These are phyloP conservation scores for Pelosia muscerda DNA, from an alignment of 2,888 invertebrate species.

Conservation along the genomic window DNA sequence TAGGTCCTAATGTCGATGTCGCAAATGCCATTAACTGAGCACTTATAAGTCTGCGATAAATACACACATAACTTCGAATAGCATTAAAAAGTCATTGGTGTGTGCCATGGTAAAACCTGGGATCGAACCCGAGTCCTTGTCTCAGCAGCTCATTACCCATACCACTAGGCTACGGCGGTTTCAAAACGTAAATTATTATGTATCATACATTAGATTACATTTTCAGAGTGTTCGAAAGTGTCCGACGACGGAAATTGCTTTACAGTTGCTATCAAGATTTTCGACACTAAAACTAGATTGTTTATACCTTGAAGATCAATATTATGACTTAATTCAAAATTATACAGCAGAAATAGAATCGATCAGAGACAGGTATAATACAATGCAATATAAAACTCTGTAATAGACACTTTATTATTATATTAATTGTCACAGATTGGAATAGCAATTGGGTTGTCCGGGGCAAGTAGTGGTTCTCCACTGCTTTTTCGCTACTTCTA, in stretches of 20 bases:
- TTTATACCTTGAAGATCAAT: conserved; percentile 91
- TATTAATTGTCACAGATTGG: not conserved
- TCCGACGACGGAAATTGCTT: conserved; percentile 83
- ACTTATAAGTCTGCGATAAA: too few relatives aligned
- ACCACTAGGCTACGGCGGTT: too few relatives aligned
- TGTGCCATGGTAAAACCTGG: too few relatives aligned
- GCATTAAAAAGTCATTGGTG: too few relatives aligned
- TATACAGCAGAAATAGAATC: conserved; percentile 90
- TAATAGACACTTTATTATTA: not conserved
- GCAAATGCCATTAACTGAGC: too few relatives aligned
- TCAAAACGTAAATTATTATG: too few relatives aligned
- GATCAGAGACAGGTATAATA: conserved; percentile 88
- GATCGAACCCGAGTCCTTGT: too few relatives aligned
- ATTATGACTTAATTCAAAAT: conserved; percentile 89
- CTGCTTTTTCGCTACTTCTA: not conserved
- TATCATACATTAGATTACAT: not conserved
- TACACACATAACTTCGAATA: too few relatives aligned
- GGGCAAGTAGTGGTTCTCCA: not conserved
- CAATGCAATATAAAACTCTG: not conserved
- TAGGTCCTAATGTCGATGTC: too few relatives aligned
- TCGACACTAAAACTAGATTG: conserved; percentile 91
- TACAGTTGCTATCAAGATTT: conserved; percentile 87
- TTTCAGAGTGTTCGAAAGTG: conserved; percentile 79
- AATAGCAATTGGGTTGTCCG: not conserved
- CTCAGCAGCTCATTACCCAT: too few relatives aligned